Base-by-base conservation (phyloP, 2,888 invertebrate genomes). In the Eilema depressum region DNA sequence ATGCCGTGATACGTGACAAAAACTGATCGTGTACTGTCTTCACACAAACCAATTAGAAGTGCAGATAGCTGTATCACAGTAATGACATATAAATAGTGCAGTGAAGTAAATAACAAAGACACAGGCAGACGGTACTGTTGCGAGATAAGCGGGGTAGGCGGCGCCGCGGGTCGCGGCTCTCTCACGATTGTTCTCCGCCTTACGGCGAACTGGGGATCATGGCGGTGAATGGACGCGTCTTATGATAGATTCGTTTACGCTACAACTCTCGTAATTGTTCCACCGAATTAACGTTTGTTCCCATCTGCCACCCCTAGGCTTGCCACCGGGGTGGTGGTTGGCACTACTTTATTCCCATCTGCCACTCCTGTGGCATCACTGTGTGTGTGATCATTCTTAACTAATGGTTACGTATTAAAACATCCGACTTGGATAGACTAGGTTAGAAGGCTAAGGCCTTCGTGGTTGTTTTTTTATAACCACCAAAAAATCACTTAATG, bases 151-250 rank as follows among this genome's bases (percentile, higher is more conserved):
- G 63, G 37, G 37, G 41, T 25, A 65, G 25, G 47, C 67, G 47
- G 47, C n/a, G 30, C 61, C 61, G 61, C 67, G 53, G 67, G 61
- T 67, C 61, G 47, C 53, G 20, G 33, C 65, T 69, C 59, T 81
- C 74, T 73, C 82, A 81, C 74, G 73, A 71, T 59, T 79, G 71
- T 74, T 70, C 73, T 64, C 63, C 26, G n/a, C 7, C 56, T 63
- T 63, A n/a, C 26, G 12, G 37, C 26, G 37, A 63, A 57, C 26
- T 26, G 17, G 28, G 20, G 59, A 26, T n/a, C 23, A 53, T 37
- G 5, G 41, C 26, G 59, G 37, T n/a, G 41, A 60, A 53, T 12
- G 47, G 28, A 8, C 28, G 20, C 20, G 28, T 30, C n/a, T 53
- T 53, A 28, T 30, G 53, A 23, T n/a, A 11, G 20, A 47, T 28